phyloP scores from a whole-genome alignment of 2,888 invertebrate species.

The Limnephilus auricula region DNA sequence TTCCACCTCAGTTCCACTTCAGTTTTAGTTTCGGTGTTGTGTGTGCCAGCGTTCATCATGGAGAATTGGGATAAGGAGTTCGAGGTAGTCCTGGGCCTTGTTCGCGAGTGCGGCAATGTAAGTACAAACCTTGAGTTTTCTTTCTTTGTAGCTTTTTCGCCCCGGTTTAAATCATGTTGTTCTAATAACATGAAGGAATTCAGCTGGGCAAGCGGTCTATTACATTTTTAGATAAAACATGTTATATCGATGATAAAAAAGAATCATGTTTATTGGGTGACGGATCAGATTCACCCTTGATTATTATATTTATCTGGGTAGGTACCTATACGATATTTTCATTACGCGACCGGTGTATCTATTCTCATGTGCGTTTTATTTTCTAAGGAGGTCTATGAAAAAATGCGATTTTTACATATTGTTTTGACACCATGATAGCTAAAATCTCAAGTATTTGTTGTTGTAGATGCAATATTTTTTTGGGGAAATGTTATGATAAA shows the following conservation, averaged over 20 bases:
- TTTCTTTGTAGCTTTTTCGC: not conserved
- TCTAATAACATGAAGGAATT: not conserved
- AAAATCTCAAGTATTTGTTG: not conserved
- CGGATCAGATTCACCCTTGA: not conserved
- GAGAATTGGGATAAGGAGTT: conserved; percentile 79
- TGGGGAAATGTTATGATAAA: not conserved
- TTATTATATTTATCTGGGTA: not conserved
- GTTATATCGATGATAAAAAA: no score
- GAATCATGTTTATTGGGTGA: not conserved
- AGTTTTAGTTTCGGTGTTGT: not conserved
- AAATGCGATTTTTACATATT: not conserved
- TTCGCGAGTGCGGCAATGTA: conserved; percentile 84
- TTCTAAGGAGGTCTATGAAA: no score
- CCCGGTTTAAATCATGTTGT: not conserved
- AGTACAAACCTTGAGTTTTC: conserved; percentile 66
- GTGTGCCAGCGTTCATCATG: not conserved
- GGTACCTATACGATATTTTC: not conserved
- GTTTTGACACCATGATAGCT: not conserved
- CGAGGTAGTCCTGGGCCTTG: conserved; percentile 80
- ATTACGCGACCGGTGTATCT: not conserved
- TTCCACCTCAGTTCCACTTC: not conserved
- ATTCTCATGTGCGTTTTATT: not conserved
- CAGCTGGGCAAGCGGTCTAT: not conserved
- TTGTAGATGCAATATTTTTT: not conserved
- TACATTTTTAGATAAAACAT: not conserved